Conservation (phyloP, 1,140 invertebrate genomes). For the Temnothorax longispinosus region DNA sequence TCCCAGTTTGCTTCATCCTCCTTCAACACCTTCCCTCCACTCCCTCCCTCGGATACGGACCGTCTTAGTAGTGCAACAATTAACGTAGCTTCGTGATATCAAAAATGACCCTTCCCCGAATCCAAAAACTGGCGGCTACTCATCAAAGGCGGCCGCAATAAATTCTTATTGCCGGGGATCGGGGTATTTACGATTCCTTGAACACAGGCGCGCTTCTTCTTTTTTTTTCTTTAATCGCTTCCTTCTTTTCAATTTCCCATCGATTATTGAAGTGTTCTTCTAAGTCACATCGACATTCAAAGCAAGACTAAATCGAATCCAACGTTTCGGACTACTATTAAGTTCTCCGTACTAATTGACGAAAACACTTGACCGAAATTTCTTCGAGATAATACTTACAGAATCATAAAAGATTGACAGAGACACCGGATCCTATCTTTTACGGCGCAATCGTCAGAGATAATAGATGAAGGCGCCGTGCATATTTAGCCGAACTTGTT, state of each 20-base stretch:
- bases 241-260: constrained; percentile 3
- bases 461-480: constrained; percentile 23
- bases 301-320: background rate
- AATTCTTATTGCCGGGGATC: constrained; percentile 81
- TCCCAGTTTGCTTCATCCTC: constrained; percentile 52
- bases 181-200: constrained; percentile 74
- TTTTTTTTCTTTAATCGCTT: constrained; percentile 25
- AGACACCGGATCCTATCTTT: background rate
- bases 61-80: constrained; percentile 76
- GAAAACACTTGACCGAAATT: background rate
- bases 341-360: background rate
- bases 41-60: constrained; percentile 27
- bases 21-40: constrained; percentile 45
- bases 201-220: constrained; percentile 60
- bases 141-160: constrained; percentile 82
- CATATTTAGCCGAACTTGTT: constrained; percentile 17
- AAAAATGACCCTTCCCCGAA: constrained; percentile 84
- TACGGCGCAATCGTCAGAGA: background rate
- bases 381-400: background rate
- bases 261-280: constrained; percentile 10
- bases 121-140: constrained; percentile 78
- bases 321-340: background rate
- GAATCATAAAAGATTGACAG: background rate
- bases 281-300: background rate
- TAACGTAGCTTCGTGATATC: constrained; percentile 81